phyloP scores from a whole-genome alignment of 2,888 invertebrate genomes.

The Cecidostiba fungosa region DNA sequence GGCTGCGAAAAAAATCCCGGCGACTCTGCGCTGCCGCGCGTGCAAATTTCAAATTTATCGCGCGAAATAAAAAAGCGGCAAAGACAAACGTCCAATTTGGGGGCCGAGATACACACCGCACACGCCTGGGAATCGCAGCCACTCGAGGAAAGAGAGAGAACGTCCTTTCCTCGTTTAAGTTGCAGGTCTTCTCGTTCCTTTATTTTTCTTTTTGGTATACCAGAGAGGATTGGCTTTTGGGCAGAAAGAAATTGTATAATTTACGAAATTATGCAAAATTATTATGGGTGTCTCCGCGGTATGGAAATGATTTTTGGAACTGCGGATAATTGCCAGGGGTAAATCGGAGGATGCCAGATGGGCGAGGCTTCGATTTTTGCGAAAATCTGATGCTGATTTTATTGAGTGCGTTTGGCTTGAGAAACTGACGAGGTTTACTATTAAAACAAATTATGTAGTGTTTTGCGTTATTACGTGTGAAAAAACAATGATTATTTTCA shows the following conservation, averaged over 20 bases:
- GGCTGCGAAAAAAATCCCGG: background rate
- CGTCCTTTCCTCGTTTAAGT: background rate
- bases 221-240: background rate
- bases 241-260: slow-evolving; percentile 35
- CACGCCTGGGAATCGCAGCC: slow-evolving; percentile 1
- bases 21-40: slow-evolving; percentile 26
- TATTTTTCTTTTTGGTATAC: background rate
- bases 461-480: too few relatives aligned
- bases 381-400: slow-evolving; percentile 17
- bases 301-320: slow-evolving; percentile 29
- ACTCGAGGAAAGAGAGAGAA: background rate
- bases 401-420: background rate
- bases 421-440: background rate
- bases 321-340: slow-evolving; percentile 27
- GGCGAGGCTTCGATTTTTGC: background rate
- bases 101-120: slow-evolving; percentile 18
- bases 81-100: slow-evolving; percentile 64
- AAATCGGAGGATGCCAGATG: background rate
- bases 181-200: background rate
- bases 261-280: slow-evolving; percentile 57
- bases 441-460: background rate
- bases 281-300: background rate
- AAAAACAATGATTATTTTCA: too few relatives aligned
- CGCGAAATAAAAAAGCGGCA: slow-evolving; percentile 61
- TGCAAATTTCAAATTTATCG: slow-evolving; percentile 64